These are phyloP conservation scores for Leptinotarsa undecemlineata DNA, from an alignment of 1,140 invertebrate genomes.

Conservation along the genomic window DNA sequence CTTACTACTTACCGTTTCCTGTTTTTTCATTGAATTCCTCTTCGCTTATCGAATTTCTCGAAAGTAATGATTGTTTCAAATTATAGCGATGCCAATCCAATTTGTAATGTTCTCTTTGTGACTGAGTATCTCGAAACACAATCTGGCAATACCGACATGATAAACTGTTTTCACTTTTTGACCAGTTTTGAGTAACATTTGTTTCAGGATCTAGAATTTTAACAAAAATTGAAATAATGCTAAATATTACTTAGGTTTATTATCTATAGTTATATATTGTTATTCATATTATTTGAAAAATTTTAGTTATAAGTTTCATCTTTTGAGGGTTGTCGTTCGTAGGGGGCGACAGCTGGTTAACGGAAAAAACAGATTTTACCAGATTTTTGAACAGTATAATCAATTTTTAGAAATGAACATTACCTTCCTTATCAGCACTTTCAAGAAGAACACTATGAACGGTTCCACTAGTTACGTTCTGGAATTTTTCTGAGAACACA, in stretches of 20 bases:
- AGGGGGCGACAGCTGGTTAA: too few species aligned
- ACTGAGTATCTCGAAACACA: slow-evolving; percentile 57
- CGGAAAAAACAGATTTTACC: too few species aligned
- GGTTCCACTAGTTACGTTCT: slow-evolving; percentile 37
- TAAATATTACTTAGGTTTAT: too few species aligned
- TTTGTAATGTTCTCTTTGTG: slow-evolving; percentile 67
- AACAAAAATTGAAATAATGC: too few species aligned
- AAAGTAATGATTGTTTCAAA: slow-evolving; percentile 67
- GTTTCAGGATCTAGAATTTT: too few species aligned
- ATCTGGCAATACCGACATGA: slow-evolving; percentile 63
- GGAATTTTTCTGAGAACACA: slow-evolving; percentile 45
- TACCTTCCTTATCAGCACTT: slow-evolving; percentile 19
- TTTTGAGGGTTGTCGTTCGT: too few species aligned
- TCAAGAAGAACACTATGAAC: slow-evolving; percentile 41
- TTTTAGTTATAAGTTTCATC: too few species aligned
- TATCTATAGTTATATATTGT: too few species aligned
- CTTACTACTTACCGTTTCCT: slow-evolving; percentile 35
- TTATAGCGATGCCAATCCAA: slow-evolving; percentile 76
- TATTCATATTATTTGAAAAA: too few species aligned
- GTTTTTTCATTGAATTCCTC: slow-evolving; percentile 53
- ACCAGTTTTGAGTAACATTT: not conserved
- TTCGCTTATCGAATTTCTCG: slow-evolving; percentile 61
- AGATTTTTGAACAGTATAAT: too few species aligned
- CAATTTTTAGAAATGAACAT: too few species aligned
- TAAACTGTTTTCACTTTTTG: slow-evolving; percentile 51